Evolutionary conservation across 2,888 invertebrate species (phyloP).

Genomic region (Phragmatobia fuliginosa): DNA sequence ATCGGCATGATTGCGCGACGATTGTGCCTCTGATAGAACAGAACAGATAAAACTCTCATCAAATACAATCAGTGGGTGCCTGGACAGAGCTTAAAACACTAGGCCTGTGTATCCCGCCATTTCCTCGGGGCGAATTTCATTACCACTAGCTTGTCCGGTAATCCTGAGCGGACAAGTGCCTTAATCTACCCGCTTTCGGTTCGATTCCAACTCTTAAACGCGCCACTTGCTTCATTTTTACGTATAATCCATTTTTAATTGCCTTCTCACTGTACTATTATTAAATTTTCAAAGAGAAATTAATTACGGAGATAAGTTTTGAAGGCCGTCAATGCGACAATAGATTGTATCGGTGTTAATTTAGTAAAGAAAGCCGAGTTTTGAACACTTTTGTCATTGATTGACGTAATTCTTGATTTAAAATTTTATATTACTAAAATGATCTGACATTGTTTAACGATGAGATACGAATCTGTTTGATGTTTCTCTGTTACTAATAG

Average conservation of each 20-base stretch:
- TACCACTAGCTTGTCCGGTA: constrained; percentile 82
- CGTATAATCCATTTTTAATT: constrained; percentile 85
- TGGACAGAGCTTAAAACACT: constrained; percentile 81
- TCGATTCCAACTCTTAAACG: constrained; percentile 81
- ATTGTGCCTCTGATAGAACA: constrained; percentile 69
- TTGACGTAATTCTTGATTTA: constrained; percentile 65
- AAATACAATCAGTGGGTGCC: constrained; percentile 82
- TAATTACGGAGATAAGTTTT: constrained; percentile 77
- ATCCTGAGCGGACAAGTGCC: constrained; percentile 79
- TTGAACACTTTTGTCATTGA: constrained; percentile 67
- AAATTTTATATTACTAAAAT: constrained; percentile 57
- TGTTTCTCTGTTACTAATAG: constrained; percentile 41
- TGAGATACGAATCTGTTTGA: constrained; percentile 47
- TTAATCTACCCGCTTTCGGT: constrained; percentile 80
- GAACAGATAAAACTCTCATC: constrained; percentile 84
- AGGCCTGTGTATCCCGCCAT: constrained; percentile 78
- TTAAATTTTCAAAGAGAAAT: constrained; percentile 80
- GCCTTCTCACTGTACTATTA: constrained; percentile 73
- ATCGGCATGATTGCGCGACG: constrained; percentile 69
- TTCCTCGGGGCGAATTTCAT: constrained; percentile 84
- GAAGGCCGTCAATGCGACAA: constrained; percentile 77
- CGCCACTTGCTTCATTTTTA: constrained; percentile 81
- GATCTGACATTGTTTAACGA: constrained; percentile 54
- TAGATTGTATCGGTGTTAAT: constrained; percentile 81
- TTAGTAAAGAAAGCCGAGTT: constrained; percentile 74